phyloP scores from a whole-genome alignment of 2,113 vertebrate species.

The Dendropsophus ebraccatus region DNA sequence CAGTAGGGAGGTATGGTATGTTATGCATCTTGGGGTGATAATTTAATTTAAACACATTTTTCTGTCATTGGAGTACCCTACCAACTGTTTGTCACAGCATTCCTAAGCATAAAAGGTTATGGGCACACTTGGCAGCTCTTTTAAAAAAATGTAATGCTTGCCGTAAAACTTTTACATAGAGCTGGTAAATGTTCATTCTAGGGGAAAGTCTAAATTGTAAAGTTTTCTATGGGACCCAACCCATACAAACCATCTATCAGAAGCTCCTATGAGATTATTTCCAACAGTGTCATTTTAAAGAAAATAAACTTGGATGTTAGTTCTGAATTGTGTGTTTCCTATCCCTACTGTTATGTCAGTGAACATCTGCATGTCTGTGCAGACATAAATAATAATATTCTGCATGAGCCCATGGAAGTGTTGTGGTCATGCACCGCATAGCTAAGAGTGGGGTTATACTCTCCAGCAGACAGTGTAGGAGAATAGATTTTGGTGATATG shows the following conservation, averaged over 20 bases:
- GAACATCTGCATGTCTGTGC: constrained; percentile 30
- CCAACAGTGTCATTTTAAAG: neutral
- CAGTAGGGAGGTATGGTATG: no score
- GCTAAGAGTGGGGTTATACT: neutral
- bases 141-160: no score
- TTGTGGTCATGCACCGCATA: constrained; percentile 13
- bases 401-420: constrained; percentile 2
- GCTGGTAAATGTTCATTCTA: no score
- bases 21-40: no score
- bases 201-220: no score
- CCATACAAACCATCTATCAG: neutral
- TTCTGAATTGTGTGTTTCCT: neutral
- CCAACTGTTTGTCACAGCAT: no score
- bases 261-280: neutral
- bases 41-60: no score
- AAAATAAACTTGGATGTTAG: neutral
- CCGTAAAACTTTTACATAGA: no score
- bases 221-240: no score
- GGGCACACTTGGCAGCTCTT: no score
- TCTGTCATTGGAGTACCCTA: no score
- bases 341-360: neutral
- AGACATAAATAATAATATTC: constrained; percentile 51
- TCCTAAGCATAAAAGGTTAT: no score
- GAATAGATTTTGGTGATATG: constrained; percentile 14
- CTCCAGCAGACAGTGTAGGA: neutral